Base-by-base conservation (phyloP, 2,113 vertebrate species). In the Poecilia latipinna region DNA sequence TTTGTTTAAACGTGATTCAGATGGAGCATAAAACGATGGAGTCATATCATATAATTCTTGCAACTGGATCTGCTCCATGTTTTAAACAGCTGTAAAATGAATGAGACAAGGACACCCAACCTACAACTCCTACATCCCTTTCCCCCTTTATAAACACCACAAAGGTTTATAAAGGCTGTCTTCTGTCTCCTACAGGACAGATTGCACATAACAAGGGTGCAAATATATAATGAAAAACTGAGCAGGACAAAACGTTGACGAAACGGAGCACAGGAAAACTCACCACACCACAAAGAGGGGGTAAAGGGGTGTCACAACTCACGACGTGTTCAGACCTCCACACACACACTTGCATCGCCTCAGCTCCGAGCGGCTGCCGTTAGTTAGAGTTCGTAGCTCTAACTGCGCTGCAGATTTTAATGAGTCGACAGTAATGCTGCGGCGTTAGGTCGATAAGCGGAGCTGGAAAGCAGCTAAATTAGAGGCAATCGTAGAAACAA, bases 261-360 rank as follows among this genome's bases (percentile, higher is more conserved):
- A 78, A n/a, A 48, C 75, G 44, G 65, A 79, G 48, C 12, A 63
- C 63, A 64, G 10, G 15, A 61, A 70, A 71, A 89, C 87, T 88
- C 82, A 90, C 87, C 85, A 26, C 73, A 75, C 32, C 82, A 68
- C 83, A 80, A 28, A 57, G 77, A 11, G 29, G 10, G 19, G 51
- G 66, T 79, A 22, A 4, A 3, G 11, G 44, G 10, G 5, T 60
- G 66, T 78, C 66, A 81, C 78, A 79, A 83, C 75, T 82, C 88
- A 57, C 64, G 77, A 64, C 77, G 44, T 37, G 51, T 57, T 57
- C 51, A 57, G 51, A 57, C 22, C 2, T 13, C n/a, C 72, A 26
- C 29, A 66, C 17, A 39, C 28, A 5, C 31, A 31, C 57, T 15
- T 2, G 31, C 32, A 28, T 44, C 3, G 70, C 77, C 24, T 3